Evolutionary conservation across 2,888 invertebrate genomes (phyloP).

Genomic region (Coleophora flavipennella): DNA sequence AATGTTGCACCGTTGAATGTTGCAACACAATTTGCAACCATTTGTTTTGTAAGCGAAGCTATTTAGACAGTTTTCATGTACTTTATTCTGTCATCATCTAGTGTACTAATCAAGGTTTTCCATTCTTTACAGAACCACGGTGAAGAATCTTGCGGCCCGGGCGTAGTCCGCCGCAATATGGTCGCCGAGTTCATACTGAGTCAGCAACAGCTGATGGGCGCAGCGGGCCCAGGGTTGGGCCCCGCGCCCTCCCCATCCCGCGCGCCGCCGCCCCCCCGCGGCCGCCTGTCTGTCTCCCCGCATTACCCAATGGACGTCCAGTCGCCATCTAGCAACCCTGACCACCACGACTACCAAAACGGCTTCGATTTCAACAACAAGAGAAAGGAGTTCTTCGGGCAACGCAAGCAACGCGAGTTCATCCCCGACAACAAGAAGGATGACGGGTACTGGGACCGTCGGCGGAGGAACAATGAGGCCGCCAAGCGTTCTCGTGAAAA

Average conservation of each 20-base stretch:
- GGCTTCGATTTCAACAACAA: slow-evolving; percentile 77
- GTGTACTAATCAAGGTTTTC: slow-evolving; percentile 25
- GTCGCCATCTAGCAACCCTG: slow-evolving; percentile 31
- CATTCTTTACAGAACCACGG: slow-evolving; percentile 48
- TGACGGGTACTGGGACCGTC: slow-evolving; percentile 97
- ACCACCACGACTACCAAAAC: slow-evolving; percentile 57
- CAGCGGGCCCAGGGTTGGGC: slow-evolving; percentile 48
- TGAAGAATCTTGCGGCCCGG: slow-evolving; percentile 63
- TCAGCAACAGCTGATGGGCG: slow-evolving; percentile 71
- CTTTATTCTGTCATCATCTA: slow-evolving; percentile 22
- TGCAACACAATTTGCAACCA: slow-evolving; percentile 55
- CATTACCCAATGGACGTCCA: slow-evolving; percentile 66
- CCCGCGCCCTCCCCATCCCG: slow-evolving; percentile 49
- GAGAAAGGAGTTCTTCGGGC: slow-evolving; percentile 88
- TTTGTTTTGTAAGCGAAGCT: slow-evolving; percentile 45
- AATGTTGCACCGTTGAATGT: slow-evolving; percentile 46
- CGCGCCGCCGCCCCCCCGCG: slow-evolving; percentile 46
- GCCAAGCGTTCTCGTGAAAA: slow-evolving; percentile 98
- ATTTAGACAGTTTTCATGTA: slow-evolving; percentile 38
- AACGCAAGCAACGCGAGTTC: slow-evolving; percentile 95
- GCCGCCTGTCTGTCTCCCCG: slow-evolving; percentile 56
- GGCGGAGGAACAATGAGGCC: slow-evolving; percentile 96
- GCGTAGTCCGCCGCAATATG: slow-evolving; percentile 81
- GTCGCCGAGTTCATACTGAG: slow-evolving; percentile 89
- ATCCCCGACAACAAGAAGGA: slow-evolving; percentile 98